Conservation (phyloP, 2,797 vertebrate genomes). For the Leptatherina wallacei region DNA sequence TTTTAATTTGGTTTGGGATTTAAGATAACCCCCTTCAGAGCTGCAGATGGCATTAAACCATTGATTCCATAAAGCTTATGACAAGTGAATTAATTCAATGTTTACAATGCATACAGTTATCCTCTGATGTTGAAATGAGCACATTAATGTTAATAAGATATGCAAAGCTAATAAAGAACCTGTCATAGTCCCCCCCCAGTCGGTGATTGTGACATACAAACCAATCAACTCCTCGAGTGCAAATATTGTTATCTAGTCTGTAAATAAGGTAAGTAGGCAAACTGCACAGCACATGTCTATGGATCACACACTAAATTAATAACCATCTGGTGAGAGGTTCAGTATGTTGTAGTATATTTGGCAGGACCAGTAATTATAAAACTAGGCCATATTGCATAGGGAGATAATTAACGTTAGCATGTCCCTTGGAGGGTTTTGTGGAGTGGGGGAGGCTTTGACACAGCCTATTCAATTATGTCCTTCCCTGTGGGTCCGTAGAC, state of each 20-base stretch:
- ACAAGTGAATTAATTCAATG: slow-evolving; percentile 32
- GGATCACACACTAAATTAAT: slow-evolving; percentile 66
- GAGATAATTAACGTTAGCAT: slow-evolving; percentile 87
- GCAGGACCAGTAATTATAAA: slow-evolving; percentile 90
- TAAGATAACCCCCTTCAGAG: slow-evolving; percentile 5
- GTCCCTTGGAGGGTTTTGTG: slow-evolving; percentile 81
- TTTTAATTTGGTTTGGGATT: neutral
- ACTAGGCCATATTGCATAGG: slow-evolving; percentile 88
- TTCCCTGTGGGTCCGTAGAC: slow-evolving; percentile 79
- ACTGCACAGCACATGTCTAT: slow-evolving; percentile 38
- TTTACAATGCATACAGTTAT: slow-evolving; percentile 24
- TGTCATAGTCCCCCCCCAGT: slow-evolving; percentile 12
- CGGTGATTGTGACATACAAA: slow-evolving; percentile 28
- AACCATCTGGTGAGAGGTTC: slow-evolving; percentile 71
- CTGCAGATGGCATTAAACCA: slow-evolving; percentile 22
- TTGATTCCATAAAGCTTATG: slow-evolving; percentile 18
- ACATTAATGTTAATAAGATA: slow-evolving; percentile 35
- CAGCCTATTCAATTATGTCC: slow-evolving; percentile 87
- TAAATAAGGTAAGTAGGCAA: slow-evolving; percentile 67
- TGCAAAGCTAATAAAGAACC: slow-evolving; percentile 52
- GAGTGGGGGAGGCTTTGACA: slow-evolving; percentile 82
- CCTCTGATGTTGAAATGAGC: slow-evolving; percentile 48
- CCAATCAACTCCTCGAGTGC: slow-evolving; percentile 36
- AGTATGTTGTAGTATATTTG: slow-evolving; percentile 84
- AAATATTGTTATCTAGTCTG: slow-evolving; percentile 57